Percentiles rank a stretch among this genome's conserved stretches.
These are phyloP conservation scores for Ia io DNA, from an alignment of 2,113 vertebrate genomes.

Conservation along the genomic window DNA sequence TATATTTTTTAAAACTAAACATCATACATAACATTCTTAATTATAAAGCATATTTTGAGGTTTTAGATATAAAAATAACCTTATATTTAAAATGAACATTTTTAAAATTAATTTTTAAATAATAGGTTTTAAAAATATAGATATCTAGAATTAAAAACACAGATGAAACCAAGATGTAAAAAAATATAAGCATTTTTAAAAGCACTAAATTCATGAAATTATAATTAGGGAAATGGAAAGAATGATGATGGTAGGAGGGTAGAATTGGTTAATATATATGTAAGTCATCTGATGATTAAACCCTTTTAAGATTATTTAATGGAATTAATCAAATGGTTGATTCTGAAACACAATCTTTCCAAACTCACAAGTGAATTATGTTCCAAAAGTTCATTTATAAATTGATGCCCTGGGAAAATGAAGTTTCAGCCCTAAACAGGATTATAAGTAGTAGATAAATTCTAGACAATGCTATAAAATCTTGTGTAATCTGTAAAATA, in stretches of 20 bases:
- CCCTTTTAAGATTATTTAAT: background rate
- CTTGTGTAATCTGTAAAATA: background rate
- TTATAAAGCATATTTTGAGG: background rate
- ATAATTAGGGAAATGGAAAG: background rate
- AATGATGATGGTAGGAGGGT: background rate
- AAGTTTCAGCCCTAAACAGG: background rate
- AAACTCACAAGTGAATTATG: background rate
- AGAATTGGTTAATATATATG: constrained; percentile 10
- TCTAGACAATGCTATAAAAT: background rate
- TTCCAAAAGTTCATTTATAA: background rate
- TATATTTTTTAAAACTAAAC: background rate
- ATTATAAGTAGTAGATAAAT: background rate
- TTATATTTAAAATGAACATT: constrained; percentile 19
- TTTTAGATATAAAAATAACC: constrained; percentile 1
- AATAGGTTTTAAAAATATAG: background rate
- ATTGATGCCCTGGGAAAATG: constrained; percentile 5
- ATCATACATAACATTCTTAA: background rate
- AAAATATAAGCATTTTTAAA: background rate
- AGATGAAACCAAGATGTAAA: background rate
- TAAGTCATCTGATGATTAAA: background rate
- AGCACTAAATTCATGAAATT: background rate
- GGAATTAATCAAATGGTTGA: background rate
- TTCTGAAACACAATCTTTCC: background rate
- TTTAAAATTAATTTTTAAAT: background rate
- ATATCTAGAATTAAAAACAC: background rate